A percentile compares a stretch with the other conserved stretches of the same genome.
Conservation (phyloP, 2,888 invertebrate species). For the Idaea dimidiata region DNA sequence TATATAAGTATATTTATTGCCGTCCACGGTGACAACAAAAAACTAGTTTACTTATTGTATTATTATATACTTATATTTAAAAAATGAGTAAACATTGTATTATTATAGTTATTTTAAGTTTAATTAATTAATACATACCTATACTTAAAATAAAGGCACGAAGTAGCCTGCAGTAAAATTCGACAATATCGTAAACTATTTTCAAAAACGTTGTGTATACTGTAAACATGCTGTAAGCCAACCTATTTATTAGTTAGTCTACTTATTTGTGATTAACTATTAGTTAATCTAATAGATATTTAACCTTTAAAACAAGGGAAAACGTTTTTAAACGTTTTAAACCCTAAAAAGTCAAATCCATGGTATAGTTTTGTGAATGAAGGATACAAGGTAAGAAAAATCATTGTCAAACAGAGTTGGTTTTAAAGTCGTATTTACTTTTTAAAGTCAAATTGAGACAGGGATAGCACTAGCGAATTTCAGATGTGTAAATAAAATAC, state of each 20-base stretch:
- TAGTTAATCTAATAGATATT: neutral
- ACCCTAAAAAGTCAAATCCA: too few species aligned
- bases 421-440: too few species aligned
- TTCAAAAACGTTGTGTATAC: neutral
- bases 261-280: neutral
- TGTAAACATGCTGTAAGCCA: neutral
- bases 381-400: too few species aligned
- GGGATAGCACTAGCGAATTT: too few species aligned
- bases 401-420: too few species aligned
- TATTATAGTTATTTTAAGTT: neutral
- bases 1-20: constrained; percentile 2
- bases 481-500: too few species aligned
- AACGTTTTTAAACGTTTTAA: too few species aligned
- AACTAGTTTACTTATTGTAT: neutral
- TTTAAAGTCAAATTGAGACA: too few species aligned
- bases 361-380: too few species aligned
- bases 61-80: neutral
- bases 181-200: neutral
- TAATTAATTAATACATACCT: neutral
- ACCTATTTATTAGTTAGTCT: too few species aligned
- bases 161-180: neutral
- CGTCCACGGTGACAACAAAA: constrained; percentile 1
- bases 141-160: neutral
- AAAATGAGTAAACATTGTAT: too few species aligned
- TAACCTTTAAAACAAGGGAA: too few species aligned